phyloP scores from a whole-genome alignment of 2,888 invertebrate species.

The Melanchra persicariae region DNA sequence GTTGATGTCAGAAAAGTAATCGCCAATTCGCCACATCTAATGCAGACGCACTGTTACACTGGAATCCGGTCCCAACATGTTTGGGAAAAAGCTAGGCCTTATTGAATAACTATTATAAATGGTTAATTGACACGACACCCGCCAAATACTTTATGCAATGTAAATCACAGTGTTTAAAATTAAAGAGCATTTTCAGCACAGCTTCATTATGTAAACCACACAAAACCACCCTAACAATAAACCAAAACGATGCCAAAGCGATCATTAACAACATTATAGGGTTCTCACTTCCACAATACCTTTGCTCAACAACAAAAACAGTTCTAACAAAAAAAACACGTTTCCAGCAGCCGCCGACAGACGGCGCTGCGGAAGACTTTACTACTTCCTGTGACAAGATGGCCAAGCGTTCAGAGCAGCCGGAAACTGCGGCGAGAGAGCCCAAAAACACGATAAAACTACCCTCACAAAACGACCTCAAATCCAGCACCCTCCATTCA shows the following conservation, averaged over 20 bases:
- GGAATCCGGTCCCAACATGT: too few relatives aligned
- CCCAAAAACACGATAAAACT: conserved; percentile 81
- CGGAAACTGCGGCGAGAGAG: conserved; percentile 85
- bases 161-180: background rate
- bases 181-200: background rate
- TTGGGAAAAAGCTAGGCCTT: too few relatives aligned
- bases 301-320: conserved; percentile 69
- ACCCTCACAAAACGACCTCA: conserved; percentile 49
- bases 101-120: too few relatives aligned
- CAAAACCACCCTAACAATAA: conserved; percentile 12
- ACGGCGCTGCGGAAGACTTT: conserved; percentile 88
- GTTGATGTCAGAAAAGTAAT: too few relatives aligned
- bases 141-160: too few relatives aligned
- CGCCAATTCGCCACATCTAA: too few relatives aligned
- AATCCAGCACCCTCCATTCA: background rate
- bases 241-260: conserved; percentile 27
- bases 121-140: too few relatives aligned
- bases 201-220: background rate
- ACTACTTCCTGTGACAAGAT: conserved; percentile 90
- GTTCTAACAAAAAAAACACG: conserved; percentile 74
- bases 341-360: conserved; percentile 78
- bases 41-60: too few relatives aligned
- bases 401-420: conserved; percentile 85
- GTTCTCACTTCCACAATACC: conserved; percentile 56
- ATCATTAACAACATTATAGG: conserved; percentile 61